Evolutionary conservation across 2,797 vertebrate species (phyloP).

Genomic region (Crypturellus tataupa): DNA sequence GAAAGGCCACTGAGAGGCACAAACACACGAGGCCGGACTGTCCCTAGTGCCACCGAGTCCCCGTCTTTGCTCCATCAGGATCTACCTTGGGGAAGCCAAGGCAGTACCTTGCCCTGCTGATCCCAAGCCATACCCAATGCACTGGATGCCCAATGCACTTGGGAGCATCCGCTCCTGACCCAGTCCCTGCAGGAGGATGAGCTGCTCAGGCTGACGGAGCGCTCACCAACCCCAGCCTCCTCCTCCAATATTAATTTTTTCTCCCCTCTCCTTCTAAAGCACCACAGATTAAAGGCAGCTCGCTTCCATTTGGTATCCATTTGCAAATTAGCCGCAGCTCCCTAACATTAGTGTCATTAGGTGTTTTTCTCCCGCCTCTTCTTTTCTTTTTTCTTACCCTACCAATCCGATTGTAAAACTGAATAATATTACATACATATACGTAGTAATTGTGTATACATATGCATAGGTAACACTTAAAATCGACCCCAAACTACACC

Average conservation of each 20-base stretch:
- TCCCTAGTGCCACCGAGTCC: neutral
- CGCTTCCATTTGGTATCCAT: constrained; percentile 43
- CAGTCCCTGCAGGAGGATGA: constrained; percentile 49
- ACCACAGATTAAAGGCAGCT: constrained; percentile 27
- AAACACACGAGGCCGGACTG: neutral
- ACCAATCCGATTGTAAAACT: neutral
- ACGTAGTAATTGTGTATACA: neutral
- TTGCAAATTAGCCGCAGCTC: constrained; percentile 60
- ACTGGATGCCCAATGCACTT: neutral
- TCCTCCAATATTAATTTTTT: neutral
- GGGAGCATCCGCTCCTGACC: neutral
- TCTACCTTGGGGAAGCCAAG: neutral
- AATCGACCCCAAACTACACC: neutral
- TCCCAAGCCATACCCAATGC: constrained; percentile 1
- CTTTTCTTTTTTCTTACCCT: neutral
- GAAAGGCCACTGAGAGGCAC: constrained; percentile 31
- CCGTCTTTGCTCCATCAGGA: neutral
- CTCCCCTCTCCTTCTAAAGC: neutral
- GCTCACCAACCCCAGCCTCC: neutral
- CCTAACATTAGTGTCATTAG: neutral
- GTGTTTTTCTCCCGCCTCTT: neutral
- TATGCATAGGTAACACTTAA: neutral
- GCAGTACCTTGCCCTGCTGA: neutral
- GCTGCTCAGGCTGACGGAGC: constrained; percentile 58
- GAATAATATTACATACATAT: neutral